Conservation (phyloP, 2,888 invertebrate species). For the Frankliniella intonsa region DNA sequence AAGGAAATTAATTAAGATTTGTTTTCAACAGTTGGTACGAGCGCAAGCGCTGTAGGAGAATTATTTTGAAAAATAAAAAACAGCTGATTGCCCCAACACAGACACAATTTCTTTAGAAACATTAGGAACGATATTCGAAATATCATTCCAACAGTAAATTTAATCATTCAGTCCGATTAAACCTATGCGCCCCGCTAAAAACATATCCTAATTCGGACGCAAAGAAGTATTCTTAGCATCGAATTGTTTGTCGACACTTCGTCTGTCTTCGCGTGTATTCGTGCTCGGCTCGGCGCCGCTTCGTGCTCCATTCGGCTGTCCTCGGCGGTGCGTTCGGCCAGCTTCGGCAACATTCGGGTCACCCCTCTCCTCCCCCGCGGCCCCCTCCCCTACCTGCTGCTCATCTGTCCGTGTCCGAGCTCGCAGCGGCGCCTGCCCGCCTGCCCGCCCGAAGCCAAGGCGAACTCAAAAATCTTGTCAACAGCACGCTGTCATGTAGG, state of each 20-base stretch:
- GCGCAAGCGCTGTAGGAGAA: no score
- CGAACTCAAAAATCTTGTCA: slow-evolving; percentile 12
- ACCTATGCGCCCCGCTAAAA: no score
- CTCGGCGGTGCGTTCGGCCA: neutral
- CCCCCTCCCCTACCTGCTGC: neutral
- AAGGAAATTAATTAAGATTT: no score
- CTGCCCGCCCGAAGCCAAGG: neutral
- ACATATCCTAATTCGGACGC: neutral
- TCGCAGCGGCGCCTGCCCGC: neutral
- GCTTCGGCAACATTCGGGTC: neutral
- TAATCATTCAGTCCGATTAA: no score
- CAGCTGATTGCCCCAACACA: neutral
- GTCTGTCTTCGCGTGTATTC: neutral
- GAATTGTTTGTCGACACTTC: neutral
- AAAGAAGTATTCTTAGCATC: neutral
- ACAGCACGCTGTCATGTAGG: slow-evolving; percentile 12
- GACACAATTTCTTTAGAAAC: no score
- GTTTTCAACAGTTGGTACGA: no score
- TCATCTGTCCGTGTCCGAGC: neutral
- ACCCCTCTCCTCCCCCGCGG: neutral
- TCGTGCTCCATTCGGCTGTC: neutral
- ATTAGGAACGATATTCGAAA: no score
- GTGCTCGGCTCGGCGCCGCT: neutral
- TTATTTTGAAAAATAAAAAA: neutral
- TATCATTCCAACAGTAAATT: no score